Percentiles rank a stretch among this genome's conserved stretches.
Evolutionary conservation across 1,140 invertebrate genomes (phyloP).

Genomic region (Leptopilina boulardi): DNA sequence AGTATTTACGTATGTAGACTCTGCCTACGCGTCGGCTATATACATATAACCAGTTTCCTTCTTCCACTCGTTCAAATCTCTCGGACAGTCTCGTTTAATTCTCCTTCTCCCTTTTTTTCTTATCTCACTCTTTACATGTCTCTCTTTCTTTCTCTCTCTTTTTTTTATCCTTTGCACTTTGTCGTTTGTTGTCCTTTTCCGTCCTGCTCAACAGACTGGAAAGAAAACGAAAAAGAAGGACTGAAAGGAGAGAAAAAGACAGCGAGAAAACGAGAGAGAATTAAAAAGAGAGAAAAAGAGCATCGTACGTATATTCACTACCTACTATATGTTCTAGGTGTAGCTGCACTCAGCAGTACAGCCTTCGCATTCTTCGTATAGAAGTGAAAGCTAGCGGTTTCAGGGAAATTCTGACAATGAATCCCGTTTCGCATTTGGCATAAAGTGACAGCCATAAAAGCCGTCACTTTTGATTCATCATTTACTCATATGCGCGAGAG

Average conservation of each 20-base stretch:
- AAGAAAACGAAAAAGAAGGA: constrained; percentile 40
- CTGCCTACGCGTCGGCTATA: constrained; percentile 42
- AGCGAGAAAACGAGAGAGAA: constrained; percentile 47
- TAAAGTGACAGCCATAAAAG: constrained; percentile 15
- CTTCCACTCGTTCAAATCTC: constrained; percentile 61
- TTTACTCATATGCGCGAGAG: neutral
- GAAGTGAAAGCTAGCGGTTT: constrained; percentile 72
- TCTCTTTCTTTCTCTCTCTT: neutral
- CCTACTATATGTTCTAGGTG: constrained; percentile 49
- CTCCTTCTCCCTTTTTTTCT: constrained; percentile 22
- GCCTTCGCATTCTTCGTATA: constrained; percentile 72
- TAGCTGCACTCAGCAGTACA: constrained; percentile 59
- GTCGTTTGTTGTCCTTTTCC: constrained; percentile 43
- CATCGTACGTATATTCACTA: constrained; percentile 41
- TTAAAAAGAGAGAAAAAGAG: constrained; percentile 51
- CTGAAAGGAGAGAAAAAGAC: constrained; percentile 45
- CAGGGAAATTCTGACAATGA: constrained; percentile 69
- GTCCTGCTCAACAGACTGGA: constrained; percentile 31
- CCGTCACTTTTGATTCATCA: constrained; percentile 10
- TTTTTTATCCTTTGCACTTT: constrained; percentile 31
- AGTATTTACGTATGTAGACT: constrained; percentile 34
- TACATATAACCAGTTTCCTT: constrained; percentile 60
- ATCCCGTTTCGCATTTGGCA: constrained; percentile 40
- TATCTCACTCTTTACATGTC: neutral
- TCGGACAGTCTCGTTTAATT: constrained; percentile 37